Conservation (phyloP, 1,140 invertebrate genomes). For the Drosophila kikkawai region DNA sequence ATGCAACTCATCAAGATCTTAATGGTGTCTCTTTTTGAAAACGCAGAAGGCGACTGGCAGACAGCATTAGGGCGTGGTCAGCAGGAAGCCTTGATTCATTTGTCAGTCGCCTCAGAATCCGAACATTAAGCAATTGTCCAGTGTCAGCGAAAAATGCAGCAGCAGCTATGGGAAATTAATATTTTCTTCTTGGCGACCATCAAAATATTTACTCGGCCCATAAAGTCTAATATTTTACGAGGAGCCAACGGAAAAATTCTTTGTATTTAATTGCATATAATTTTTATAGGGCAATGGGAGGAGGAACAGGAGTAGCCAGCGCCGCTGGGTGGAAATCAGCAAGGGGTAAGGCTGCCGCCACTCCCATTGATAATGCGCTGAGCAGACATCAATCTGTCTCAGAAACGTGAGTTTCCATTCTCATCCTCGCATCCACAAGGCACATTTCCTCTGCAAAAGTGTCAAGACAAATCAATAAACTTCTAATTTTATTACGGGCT, state of each 20-base stretch:
- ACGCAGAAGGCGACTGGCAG: constrained; percentile 23
- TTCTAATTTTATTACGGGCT: constrained; percentile 81
- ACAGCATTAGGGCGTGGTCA: constrained; percentile 40
- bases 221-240: constrained; percentile 69
- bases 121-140: constrained; percentile 35
- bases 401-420: constrained; percentile 39
- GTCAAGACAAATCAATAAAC: constrained; percentile 85
- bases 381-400: constrained; percentile 60
- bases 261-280: constrained; percentile 76
- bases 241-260: constrained; percentile 31
- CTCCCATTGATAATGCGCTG: constrained; percentile 75
- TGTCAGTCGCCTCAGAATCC: constrained; percentile 26
- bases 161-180: constrained; percentile 29
- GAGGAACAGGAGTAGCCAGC: constrained; percentile 4
- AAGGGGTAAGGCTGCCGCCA: constrained; percentile 66
- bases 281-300: constrained; percentile 71
- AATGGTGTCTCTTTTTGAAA: constrained; percentile 42
- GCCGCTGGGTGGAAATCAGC: constrained; percentile 43
- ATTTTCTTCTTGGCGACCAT: constrained; percentile 54
- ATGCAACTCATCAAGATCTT: constrained; percentile 58
- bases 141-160: constrained; percentile 54
- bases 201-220: constrained; percentile 79
- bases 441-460: constrained; percentile 57
- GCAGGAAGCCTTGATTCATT: constrained; percentile 39
- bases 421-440: constrained; percentile 4